Conservation (phyloP, 2,888 invertebrate genomes). For the Synergus umbraculus region DNA sequence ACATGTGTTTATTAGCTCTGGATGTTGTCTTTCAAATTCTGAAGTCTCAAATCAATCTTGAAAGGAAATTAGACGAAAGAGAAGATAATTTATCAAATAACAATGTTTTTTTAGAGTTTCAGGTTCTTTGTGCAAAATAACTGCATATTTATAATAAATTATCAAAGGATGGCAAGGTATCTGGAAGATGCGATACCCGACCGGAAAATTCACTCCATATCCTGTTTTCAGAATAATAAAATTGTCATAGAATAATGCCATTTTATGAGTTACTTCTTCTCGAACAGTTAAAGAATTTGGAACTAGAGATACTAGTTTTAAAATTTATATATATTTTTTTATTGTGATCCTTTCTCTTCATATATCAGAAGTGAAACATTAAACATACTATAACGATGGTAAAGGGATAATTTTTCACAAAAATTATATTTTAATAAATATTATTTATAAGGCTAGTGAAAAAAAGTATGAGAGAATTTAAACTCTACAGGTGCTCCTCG, state of each 20-base stretch:
- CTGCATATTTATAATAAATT: background rate
- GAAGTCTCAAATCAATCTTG: background rate
- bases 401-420: too few species aligned
- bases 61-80: background rate
- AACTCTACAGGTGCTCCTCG: conserved; percentile 27
- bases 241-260: background rate
- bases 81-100: background rate
- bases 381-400: background rate
- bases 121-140: background rate
- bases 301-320: background rate
- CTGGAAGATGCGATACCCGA: background rate
- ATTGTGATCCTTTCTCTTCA: background rate
- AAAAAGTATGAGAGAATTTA: background rate
- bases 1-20: conserved; percentile 6
- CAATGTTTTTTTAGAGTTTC: background rate
- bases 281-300: background rate
- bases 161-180: background rate
- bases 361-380: background rate
- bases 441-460: too few species aligned
- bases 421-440: too few species aligned
- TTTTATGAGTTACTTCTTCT: background rate
- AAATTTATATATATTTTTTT: background rate
- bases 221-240: background rate
- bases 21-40: background rate
- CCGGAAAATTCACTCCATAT: background rate